Conservation (phyloP, 2,888 invertebrate species). For the Oligia fasciuncula region DNA sequence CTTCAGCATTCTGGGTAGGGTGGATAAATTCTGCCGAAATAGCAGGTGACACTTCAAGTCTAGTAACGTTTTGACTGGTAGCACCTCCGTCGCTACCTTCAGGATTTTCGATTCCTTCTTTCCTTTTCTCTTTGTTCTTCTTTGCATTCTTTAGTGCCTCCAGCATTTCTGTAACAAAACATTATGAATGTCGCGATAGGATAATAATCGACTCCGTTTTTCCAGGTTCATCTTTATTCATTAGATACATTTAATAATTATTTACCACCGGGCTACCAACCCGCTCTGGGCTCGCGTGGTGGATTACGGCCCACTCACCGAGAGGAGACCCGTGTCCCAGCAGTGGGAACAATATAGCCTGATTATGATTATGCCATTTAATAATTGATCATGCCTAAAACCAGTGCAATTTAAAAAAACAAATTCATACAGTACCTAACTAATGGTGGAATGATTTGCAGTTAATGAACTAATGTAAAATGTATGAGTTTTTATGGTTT, state of each 20-base stretch:
- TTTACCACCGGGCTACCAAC: no score
- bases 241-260: no score
- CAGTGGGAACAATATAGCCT: no score
- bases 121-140: slow-evolving; percentile 72
- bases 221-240: neutral
- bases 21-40: neutral
- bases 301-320: no score
- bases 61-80: neutral
- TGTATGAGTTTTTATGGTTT: neutral
- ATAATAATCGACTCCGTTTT: neutral
- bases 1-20: neutral
- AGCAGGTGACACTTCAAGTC: slow-evolving; percentile 12
- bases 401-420: neutral
- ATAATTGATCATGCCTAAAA: neutral
- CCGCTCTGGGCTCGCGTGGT: no score
- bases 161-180: slow-evolving; percentile 79
- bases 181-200: neutral
- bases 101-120: neutral
- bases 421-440: neutral
- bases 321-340: no score
- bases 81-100: slow-evolving; percentile 18
- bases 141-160: slow-evolving; percentile 81
- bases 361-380: no score
- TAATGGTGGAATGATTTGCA: neutral
- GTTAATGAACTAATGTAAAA: neutral